Conservation (phyloP, 2,888 invertebrate species). For the Julus scanicus region DNA sequence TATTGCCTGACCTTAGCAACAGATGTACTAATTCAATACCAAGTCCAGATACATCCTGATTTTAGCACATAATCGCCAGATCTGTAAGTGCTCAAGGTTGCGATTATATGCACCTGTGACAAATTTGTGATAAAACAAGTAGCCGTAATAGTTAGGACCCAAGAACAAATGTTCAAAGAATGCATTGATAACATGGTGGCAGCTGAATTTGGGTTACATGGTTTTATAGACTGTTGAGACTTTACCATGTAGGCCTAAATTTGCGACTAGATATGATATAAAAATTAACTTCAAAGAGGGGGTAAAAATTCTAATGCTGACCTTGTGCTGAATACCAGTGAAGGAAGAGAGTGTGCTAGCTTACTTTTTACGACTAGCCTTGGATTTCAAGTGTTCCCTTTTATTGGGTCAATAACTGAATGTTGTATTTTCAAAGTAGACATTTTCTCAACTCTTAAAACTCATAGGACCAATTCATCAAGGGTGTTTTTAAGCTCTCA, state of each 20-base stretch:
- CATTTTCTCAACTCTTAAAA: background rate
- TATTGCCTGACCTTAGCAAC: background rate
- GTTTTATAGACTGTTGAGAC: background rate
- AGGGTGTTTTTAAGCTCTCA: background rate
- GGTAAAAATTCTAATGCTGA: background rate
- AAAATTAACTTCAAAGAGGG: background rate
- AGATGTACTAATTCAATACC: background rate
- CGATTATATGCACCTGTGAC: background rate
- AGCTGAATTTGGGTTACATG: background rate
- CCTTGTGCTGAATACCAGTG: slow-evolving; percentile 26
- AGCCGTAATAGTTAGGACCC: slow-evolving; percentile 8
- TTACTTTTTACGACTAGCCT: background rate
- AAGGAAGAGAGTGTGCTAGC: background rate
- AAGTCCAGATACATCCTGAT: background rate
- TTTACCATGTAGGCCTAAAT: background rate
- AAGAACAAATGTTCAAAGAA: background rate
- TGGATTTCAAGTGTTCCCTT: background rate
- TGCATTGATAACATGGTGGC: background rate
- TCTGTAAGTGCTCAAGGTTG: background rate
- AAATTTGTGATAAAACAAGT: slow-evolving; percentile 4
- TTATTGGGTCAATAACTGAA: slow-evolving; percentile 35
- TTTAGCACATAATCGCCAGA: slow-evolving; percentile 23
- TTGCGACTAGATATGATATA: background rate
- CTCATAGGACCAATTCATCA: no score
- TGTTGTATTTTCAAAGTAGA: background rate